Evolutionary conservation across 2,797 vertebrate genomes (phyloP).

Genomic region (Manis pentadactyla): DNA sequence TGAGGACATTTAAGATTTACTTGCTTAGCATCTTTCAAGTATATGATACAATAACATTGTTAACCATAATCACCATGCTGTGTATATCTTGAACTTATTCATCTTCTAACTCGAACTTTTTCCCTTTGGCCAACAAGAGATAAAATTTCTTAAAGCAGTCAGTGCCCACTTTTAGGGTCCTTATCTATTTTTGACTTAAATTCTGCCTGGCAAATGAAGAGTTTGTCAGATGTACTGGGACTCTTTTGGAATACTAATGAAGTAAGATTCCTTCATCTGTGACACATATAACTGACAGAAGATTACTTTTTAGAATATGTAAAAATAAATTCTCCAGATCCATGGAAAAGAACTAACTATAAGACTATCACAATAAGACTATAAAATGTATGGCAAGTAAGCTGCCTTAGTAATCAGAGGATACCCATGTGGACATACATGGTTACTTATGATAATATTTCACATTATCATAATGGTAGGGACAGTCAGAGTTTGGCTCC

Average conservation of each 20-base stretch:
- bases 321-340: neutral
- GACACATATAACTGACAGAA: slow-evolving; percentile 10
- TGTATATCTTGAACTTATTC: neutral
- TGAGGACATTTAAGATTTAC: neutral
- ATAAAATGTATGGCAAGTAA: neutral
- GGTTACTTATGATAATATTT: neutral
- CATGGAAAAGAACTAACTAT: neutral
- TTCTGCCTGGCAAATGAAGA: neutral
- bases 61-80: neutral
- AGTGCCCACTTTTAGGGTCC: neutral
- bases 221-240: slow-evolving; percentile 42
- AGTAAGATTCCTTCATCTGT: slow-evolving; percentile 36
- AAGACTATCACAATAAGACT: neutral
- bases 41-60: neutral
- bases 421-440: neutral
- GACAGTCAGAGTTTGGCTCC: neutral
- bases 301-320: slow-evolving; percentile 4
- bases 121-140: neutral
- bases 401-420: neutral
- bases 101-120: neutral
- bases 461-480: neutral
- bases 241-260: slow-evolving; percentile 55
- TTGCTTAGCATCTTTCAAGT: neutral
- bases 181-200: slow-evolving; percentile 60
- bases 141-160: slow-evolving; percentile 18